Conservation (phyloP, 37 sponge, comb jelly and placozoan species). For the Haliclona indistincta region DNA sequence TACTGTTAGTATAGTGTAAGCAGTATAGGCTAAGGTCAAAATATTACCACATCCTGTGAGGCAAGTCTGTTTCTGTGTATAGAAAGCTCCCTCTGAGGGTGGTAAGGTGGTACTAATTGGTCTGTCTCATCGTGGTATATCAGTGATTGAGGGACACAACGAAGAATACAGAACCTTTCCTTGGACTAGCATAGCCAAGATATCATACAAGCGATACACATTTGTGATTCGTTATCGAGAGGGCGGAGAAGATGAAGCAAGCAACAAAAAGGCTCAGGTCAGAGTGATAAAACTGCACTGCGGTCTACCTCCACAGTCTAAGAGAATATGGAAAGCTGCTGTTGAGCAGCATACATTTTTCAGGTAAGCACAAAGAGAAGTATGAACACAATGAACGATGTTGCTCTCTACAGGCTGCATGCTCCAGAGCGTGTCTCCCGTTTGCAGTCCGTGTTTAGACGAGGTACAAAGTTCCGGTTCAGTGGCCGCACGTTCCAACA, state of each 20-base stretch:
- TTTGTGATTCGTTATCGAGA: constrained; percentile 50
- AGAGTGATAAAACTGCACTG: constrained; percentile 29
- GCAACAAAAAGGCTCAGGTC: constrained; percentile 13
- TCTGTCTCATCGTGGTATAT: constrained; percentile 27
- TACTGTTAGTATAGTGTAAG: background rate
- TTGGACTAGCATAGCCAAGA: constrained; percentile 70
- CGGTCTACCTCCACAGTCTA: constrained; percentile 47
- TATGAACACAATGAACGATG: background rate
- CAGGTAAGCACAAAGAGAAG: constrained; percentile 30
- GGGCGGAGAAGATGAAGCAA: background rate
- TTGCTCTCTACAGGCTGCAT: constrained; percentile 12
- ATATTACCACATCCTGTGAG: background rate
- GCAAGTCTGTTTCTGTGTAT: background rate
- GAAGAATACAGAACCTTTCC: constrained; percentile 3
- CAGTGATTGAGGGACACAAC: constrained; percentile 25
- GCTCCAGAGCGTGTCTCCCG: constrained; percentile 40
- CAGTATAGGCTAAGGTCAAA: constrained; percentile 4
- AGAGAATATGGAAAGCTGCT: constrained; percentile 80
- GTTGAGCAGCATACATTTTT: constrained; percentile 92
- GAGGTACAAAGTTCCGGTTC: constrained; percentile 65
- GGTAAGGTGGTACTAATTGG: constrained; percentile 18
- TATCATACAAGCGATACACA: constrained; percentile 69
- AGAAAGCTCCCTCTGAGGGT: too few relatives aligned
- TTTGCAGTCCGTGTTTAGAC: constrained; percentile 10
- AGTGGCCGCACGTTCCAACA: constrained; percentile 70